These are phyloP conservation scores for Neelides folsomi DNA, from an alignment of 2,888 invertebrate genomes.

Conservation along the genomic window DNA sequence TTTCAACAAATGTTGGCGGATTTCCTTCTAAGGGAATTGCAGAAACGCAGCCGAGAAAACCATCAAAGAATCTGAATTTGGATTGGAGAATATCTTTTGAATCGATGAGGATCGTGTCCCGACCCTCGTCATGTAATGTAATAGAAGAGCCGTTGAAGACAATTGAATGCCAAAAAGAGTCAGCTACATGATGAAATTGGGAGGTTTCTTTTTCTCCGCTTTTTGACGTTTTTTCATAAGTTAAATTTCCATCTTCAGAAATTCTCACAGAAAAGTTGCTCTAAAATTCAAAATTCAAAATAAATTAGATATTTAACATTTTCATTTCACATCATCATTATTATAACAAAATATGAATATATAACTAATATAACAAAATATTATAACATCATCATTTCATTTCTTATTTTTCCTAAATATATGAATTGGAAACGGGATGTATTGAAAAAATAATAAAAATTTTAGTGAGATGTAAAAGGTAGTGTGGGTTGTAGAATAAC, in stretches of 20 bases:
- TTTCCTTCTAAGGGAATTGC: not conserved
- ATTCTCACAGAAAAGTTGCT: slow-evolving; percentile 9
- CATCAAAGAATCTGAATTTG: slow-evolving; percentile 25
- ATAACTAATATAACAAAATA: no score
- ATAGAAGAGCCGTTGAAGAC: slow-evolving; percentile 20
- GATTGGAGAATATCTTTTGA: slow-evolving; percentile 1
- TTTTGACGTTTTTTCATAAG: slow-evolving; percentile 9
- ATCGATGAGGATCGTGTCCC: not conserved
- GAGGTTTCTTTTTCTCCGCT: slow-evolving; percentile 13
- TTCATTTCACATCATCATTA: no score
- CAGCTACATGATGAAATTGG: slow-evolving; percentile 16
- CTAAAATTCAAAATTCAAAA: no score
- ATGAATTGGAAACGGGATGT: no score
- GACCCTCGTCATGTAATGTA: slow-evolving; percentile 11
- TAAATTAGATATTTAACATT: no score
- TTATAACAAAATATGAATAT: no score
- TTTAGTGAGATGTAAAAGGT: no score
- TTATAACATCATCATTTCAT: no score
- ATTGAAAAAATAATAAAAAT: no score
- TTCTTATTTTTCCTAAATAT: no score
- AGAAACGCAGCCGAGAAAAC: slow-evolving; percentile 28
- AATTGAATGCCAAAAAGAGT: slow-evolving; percentile 29
- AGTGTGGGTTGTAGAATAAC: no score
- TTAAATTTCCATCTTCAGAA: slow-evolving; percentile 17
- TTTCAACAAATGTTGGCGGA: not conserved